Evolutionary conservation across 2,888 invertebrate genomes (phyloP).

Genomic region (Anthrax anthrax): DNA sequence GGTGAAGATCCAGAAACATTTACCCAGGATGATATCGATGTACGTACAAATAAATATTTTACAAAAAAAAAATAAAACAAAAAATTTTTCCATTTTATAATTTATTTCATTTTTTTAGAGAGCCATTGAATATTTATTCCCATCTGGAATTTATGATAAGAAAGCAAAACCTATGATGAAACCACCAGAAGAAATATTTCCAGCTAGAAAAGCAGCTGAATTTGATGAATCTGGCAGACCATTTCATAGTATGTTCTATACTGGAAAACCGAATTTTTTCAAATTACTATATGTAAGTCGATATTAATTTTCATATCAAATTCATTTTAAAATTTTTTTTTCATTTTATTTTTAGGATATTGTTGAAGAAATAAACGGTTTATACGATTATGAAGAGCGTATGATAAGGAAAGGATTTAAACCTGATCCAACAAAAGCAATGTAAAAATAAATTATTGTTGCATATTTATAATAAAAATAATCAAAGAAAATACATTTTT

Average conservation of each 20-base stretch:
- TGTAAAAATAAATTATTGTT: slow-evolving; percentile 34
- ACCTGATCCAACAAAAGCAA: slow-evolving; percentile 43
- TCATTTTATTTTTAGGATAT: slow-evolving; percentile 40
- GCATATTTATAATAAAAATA: background rate
- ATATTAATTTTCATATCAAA: slow-evolving; percentile 10
- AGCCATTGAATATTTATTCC: slow-evolving; percentile 88
- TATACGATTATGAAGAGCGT: slow-evolving; percentile 56
- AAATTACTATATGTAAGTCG: slow-evolving; percentile 66
- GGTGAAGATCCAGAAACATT: slow-evolving; percentile 82
- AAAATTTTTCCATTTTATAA: background rate
- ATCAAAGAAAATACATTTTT: background rate
- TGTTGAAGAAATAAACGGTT: slow-evolving; percentile 48
- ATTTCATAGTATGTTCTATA: slow-evolving; percentile 83
- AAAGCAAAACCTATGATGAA: slow-evolving; percentile 81
- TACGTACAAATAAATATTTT: slow-evolving; percentile 34
- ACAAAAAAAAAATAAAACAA: background rate
- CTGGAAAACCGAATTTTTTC: slow-evolving; percentile 73
- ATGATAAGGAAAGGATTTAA: slow-evolving; percentile 46
- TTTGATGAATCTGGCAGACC: slow-evolving; percentile 87
- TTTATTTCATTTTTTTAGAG: slow-evolving; percentile 38
- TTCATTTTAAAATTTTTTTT: no score
- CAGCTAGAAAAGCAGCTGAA: slow-evolving; percentile 69
- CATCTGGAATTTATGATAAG: slow-evolving; percentile 78
- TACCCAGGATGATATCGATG: slow-evolving; percentile 74
- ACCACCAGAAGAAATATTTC: slow-evolving; percentile 77